Base-by-base conservation (phyloP, 2,888 invertebrate genomes). In the Diaphora mendica region DNA sequence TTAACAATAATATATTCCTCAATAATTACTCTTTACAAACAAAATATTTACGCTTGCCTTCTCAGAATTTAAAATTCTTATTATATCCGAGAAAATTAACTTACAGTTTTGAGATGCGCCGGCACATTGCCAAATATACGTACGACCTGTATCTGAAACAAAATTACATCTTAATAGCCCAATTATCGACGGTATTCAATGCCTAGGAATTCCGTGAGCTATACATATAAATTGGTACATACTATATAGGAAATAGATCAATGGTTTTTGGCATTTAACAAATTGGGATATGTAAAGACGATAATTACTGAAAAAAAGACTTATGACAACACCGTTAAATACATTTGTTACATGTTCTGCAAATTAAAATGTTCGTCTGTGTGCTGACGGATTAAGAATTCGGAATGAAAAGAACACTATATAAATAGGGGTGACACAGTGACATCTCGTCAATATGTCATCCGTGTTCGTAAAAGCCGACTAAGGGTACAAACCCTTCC, bases 171-270 rank as follows among this genome's bases (percentile, higher is more conserved):
- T 79, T 76, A 78, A 77, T 77, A 74, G 77, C 65, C 76, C 71
- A 79, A 81, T 85, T 84, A 85, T 79, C 71, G 74, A 79, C 62
- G 75, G 1, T 59, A 68, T 70, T 77, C 85, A 84, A 78, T 77
- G 81, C 70, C 70, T 74, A 72, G 73, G 79, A 73, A 77, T 62
- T 74, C 77, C 70, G 62, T 74, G 73, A 76, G 73, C 71, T 17
- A 7, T 67, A 26, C 15, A 20, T 30, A 35, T 39, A 30, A 20
- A 30, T 39, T 3, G 4, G 0, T 17, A 67, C n/a, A 1, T 1
- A 48, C 20, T 62, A 35, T 4, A 44, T 33, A 26, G 39, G 59
- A 30, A 68, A 13, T 39, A 17, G 48, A 35, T 33, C 9, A 33
- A 8, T n/a, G 5, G n/a, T 23, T 33, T n/a, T 48, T 11, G 11